phyloP scores from a whole-genome alignment of 2,888 invertebrate species.

The Netelia virgata region DNA sequence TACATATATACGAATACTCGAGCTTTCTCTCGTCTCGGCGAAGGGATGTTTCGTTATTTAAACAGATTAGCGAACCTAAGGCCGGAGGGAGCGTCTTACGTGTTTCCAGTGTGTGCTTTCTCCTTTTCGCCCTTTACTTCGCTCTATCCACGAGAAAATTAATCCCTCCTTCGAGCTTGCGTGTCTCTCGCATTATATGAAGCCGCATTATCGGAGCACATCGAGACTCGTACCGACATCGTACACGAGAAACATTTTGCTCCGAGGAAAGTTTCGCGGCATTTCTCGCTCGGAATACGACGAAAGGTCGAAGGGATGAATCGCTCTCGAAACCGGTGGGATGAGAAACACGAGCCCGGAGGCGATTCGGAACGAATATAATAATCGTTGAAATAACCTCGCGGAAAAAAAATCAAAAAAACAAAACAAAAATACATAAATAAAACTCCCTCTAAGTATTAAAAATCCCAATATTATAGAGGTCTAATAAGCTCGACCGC shows the following conservation, averaged over 20 bases:
- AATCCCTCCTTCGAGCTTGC: constrained; percentile 78
- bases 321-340: constrained; percentile 32
- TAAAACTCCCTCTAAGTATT: background rate
- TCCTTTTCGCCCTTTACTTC: background rate
- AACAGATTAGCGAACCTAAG: constrained; percentile 84
- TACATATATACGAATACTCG: constrained; percentile 67
- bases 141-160: constrained; percentile 75
- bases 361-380: constrained; percentile 67
- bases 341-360: constrained; percentile 42
- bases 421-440: constrained; percentile 11
- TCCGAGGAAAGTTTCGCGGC: no score
- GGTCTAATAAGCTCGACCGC: constrained; percentile 47
- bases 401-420: constrained; percentile 29
- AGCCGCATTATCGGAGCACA: constrained; percentile 4
- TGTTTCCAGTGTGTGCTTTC: constrained; percentile 80
- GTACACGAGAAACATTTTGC: no score
- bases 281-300: constrained; percentile 4
- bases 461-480: constrained; percentile 42
- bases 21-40: constrained; percentile 68
- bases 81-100: constrained; percentile 81
- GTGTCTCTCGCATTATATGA: background rate
- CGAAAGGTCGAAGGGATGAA: constrained; percentile 43
- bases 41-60: constrained; percentile 84
- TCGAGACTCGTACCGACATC: background rate
- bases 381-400: constrained; percentile 55